phyloP scores from a whole-genome alignment of 2,113 vertebrate genomes.

The Manacus vitellinus region DNA sequence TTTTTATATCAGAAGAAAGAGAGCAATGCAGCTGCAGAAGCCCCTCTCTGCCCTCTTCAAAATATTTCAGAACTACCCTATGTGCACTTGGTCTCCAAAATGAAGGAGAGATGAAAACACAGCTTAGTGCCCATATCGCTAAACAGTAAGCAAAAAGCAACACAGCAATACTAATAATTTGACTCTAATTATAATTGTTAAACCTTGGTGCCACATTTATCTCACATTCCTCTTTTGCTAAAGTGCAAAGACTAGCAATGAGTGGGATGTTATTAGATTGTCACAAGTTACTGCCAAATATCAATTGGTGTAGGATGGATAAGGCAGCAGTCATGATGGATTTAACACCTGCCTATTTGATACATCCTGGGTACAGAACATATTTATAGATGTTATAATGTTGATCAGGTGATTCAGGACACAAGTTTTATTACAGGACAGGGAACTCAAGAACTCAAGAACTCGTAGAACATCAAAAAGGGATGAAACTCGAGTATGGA shows the following conservation, averaged over 20 bases:
- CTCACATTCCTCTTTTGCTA: not conserved
- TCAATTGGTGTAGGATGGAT: not conserved
- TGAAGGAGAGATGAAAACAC: not conserved
- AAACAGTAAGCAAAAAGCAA: not conserved
- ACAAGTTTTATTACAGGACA: not conserved
- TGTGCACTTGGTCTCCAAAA: not conserved
- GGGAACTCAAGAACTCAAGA: not conserved
- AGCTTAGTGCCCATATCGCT: not conserved
- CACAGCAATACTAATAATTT: not conserved
- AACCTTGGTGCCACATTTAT: not conserved
- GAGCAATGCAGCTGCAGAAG: not conserved
- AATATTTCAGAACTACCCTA: not conserved
- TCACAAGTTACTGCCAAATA: not conserved
- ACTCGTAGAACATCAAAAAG: not conserved
- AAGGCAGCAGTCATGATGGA: not conserved
- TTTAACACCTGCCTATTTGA: not conserved
- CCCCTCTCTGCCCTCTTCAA: not conserved
- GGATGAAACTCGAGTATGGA: not conserved
- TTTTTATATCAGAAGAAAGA: not conserved
- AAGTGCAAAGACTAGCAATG: not conserved
- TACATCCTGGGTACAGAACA: not conserved
- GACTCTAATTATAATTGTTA: not conserved
- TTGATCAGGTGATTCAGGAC: not conserved
- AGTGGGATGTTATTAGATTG: not conserved
- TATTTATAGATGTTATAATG: not conserved